Evolutionary conservation across 2,888 invertebrate species (phyloP), one percentile per base, ranked within the genome.

Genomic region (Lasioglossum lativentre): DNA sequence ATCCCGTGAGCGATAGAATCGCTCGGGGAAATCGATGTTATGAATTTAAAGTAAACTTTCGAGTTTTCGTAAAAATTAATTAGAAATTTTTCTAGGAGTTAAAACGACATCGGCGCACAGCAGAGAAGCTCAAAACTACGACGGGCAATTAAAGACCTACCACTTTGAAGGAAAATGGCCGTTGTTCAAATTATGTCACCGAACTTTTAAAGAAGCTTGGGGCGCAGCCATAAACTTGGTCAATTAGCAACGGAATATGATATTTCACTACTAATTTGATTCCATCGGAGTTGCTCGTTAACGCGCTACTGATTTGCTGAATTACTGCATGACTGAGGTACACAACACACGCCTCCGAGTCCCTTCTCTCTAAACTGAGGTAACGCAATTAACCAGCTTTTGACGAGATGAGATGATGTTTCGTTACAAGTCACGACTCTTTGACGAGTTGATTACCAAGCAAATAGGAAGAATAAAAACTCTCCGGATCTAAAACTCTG

Each of bases 211-310:
- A 45, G 73, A 73, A 82, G 56, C 45, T n/a, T 38, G 38, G 40
- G 63, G 27, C 63, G 14, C 30, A n/a, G n/a, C 30, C 47, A 38
- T 74, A 76, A 88, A 88, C 75, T 88, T 84, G 89, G 63, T 86
- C 78, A 86, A 83, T 80, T 83, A 80, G 80, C 30, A 76, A 78
- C 74, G 74, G 76, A 86, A 80, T 80, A 86, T 77, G 66, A 81
- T 80, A 79, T 80, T 75, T 12, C 77, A 14, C 40, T 78, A 38
- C 76, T 87, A 85, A 87, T 87, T 89, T 88, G 76, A 80, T 86
- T 86, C 71, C 80, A 82, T 86, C 74, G 81, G 63, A 82, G 75
- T 80, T 66, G 74, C 75, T 80, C 84, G 82, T 86, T 86, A 84
- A 84, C 76, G 80, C 80, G 78, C 78, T 79, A 71, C 81, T 70